These are phyloP conservation scores for Orchesellides sinensis DNA, from an alignment of 2,888 invertebrate genomes.

Conservation along the genomic window DNA sequence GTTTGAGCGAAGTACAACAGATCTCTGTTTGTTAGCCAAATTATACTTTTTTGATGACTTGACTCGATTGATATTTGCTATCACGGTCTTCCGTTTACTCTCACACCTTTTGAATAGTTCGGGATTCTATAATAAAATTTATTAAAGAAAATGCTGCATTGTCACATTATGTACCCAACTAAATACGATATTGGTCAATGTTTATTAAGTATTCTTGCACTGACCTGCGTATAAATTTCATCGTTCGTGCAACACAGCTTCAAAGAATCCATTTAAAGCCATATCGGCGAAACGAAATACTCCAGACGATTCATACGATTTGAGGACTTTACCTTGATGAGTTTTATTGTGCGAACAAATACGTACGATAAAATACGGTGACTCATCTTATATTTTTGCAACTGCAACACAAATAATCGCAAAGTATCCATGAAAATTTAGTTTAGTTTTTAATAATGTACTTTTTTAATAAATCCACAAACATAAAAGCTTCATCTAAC, in stretches of 20 bases:
- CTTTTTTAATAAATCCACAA: neutral
- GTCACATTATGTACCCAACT: too few species aligned
- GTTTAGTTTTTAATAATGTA: neutral
- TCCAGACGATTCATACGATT: neutral
- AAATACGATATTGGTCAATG: too few species aligned
- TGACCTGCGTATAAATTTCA: neutral
- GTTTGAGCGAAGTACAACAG: neutral
- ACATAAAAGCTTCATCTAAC: slow-evolving; percentile 1
- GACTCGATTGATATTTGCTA: too few species aligned
- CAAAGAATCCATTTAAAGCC: slow-evolving; percentile 54
- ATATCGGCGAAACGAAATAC: neutral
- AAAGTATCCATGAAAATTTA: neutral
- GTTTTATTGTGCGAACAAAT: neutral
- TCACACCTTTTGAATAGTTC: too few species aligned
- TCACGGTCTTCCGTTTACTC: too few species aligned
- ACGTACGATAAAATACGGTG: neutral
- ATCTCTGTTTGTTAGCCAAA: too few species aligned
- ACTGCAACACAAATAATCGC: neutral
- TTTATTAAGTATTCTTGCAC: too few species aligned
- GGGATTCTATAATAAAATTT: too few species aligned
- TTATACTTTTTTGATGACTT: too few species aligned
- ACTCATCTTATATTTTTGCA: neutral
- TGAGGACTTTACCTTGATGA: too few species aligned
- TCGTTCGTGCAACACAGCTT: neutral
- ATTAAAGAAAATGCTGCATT: too few species aligned